phyloP scores from a whole-genome alignment of 2,797 vertebrate genomes.

The Rhinophrynus dorsalis region DNA sequence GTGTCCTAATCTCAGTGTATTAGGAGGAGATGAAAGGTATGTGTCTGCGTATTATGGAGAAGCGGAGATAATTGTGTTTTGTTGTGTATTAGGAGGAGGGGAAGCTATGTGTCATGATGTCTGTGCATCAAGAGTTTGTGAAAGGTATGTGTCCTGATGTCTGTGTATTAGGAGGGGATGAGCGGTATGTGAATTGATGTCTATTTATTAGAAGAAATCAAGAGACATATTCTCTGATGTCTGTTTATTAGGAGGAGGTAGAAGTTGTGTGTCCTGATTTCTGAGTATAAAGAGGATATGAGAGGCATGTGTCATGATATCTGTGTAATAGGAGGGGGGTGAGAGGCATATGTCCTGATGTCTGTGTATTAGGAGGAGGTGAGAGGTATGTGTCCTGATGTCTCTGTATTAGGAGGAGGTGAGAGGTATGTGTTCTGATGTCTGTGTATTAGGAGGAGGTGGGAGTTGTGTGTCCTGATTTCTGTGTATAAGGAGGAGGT shows the following conservation, averaged over 20 bases:
- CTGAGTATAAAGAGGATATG: not conserved
- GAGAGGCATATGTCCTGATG: not conserved
- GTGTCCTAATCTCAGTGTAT: too few relatives aligned
- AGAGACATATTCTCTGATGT: not conserved
- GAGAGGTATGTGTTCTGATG: too few relatives aligned
- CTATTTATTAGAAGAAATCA: not conserved
- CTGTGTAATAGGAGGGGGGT: not conserved
- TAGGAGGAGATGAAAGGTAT: too few relatives aligned
- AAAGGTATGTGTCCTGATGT: too few relatives aligned
- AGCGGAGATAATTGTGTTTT: not conserved
- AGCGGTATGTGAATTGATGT: not conserved
- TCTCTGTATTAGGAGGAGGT: too few relatives aligned
- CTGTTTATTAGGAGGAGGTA: not conserved
- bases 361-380: too few relatives aligned
- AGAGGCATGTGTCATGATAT: not conserved
- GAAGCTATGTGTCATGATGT: not conserved
- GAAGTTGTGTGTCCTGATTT: not conserved
- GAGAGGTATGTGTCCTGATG: not conserved
- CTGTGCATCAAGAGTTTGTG: not conserved
- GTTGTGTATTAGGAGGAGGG: not conserved
- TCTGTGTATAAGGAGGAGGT: not conserved
- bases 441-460: too few relatives aligned
- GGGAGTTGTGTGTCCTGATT: not conserved
- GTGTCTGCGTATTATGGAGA: not conserved
- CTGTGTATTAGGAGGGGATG: too few relatives aligned